These are phyloP conservation scores for Anser brachyrhynchus DNA, from an alignment of 2,113 vertebrate species.

Conservation along the genomic window DNA sequence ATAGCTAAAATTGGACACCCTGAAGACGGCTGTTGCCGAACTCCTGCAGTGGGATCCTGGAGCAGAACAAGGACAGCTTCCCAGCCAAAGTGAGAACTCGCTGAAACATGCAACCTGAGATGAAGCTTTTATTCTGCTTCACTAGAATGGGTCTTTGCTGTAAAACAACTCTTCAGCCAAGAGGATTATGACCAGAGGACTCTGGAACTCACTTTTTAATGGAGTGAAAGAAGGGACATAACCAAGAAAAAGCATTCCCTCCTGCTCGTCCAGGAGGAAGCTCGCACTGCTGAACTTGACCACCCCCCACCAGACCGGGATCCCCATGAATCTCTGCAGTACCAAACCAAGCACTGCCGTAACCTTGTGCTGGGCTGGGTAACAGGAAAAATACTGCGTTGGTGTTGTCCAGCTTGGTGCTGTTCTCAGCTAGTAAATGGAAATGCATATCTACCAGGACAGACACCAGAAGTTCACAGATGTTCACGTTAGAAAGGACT, in stretches of 20 bases:
- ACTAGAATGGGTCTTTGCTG: not conserved
- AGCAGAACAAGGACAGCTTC: no score
- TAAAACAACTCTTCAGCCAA: not conserved
- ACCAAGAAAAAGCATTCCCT: not conserved
- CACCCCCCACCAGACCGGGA: not conserved
- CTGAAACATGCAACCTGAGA: accelerated
- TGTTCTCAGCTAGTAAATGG: not conserved
- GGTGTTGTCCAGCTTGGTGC: not conserved
- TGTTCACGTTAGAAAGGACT: not conserved
- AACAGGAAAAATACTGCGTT: not conserved
- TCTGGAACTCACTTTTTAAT: not conserved
- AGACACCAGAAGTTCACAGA: not conserved
- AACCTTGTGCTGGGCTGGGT: not conserved
- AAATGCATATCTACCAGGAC: not conserved
- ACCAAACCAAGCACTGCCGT: not conserved
- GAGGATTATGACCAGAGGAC: not conserved
- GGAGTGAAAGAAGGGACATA: not conserved
- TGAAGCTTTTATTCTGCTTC: not conserved
- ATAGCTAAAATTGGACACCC: no score
- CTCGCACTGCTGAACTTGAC: not conserved
- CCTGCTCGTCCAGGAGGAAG: no score
- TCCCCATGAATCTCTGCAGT: not conserved
- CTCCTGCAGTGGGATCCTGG: no score
- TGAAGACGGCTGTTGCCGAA: no score
- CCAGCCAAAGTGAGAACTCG: not conserved